Evolutionary conservation across 2,888 invertebrate genomes (phyloP).

Genomic region (Apantesis nais): DNA sequence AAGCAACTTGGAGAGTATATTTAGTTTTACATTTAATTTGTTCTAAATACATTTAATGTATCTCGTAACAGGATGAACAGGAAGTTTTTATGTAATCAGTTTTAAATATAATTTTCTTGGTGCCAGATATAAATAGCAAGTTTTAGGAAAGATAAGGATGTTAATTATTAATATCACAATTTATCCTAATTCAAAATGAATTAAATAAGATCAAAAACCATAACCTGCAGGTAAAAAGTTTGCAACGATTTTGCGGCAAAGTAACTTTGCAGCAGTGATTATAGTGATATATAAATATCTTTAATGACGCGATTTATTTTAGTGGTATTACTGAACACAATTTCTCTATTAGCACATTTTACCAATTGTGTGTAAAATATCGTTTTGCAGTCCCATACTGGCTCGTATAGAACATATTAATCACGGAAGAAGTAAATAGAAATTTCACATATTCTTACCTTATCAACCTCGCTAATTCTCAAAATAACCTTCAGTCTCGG

Average conservation of each 20-base stretch:
- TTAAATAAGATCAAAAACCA: not conserved
- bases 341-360: not conserved
- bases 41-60: not conserved
- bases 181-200: not conserved
- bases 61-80: not conserved
- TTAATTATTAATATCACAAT: not conserved
- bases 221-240: not conserved
- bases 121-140: not conserved
- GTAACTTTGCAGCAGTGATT: no score
- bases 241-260: not conserved
- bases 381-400: not conserved
- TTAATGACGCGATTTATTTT: not conserved
- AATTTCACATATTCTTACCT: slow-evolving; percentile 73
- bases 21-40: not conserved
- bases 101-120: not conserved
- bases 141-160: not conserved
- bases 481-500: slow-evolving; percentile 84
- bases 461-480: slow-evolving; percentile 83
- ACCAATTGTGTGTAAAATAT: not conserved
- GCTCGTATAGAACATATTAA: not conserved
- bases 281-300: not conserved
- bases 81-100: not conserved
- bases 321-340: not conserved
- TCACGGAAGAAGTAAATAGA: not conserved
- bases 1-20: not conserved